Evolutionary conservation across 2,113 vertebrate genomes (phyloP).

Genomic region (Microtus montanus): DNA sequence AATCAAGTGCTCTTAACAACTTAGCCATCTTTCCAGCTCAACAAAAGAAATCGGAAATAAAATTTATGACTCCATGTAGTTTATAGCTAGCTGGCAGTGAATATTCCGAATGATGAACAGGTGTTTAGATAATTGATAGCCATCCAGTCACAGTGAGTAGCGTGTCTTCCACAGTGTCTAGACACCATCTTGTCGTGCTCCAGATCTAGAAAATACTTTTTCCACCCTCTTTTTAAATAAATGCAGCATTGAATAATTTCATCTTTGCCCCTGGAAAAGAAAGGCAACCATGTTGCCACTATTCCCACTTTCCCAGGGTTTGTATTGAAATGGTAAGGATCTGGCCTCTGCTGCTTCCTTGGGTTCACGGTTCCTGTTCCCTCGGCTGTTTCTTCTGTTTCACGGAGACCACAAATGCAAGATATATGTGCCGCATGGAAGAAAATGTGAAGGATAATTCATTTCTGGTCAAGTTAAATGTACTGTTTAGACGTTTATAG

Average conservation of each 20-base stretch:
- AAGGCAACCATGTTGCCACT: background rate
- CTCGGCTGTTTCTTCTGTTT: background rate
- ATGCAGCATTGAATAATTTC: background rate
- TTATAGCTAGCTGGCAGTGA: background rate
- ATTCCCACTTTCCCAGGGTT: background rate
- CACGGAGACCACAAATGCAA: background rate
- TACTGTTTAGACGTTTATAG: background rate
- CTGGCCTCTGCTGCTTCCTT: background rate
- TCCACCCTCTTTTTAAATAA: background rate
- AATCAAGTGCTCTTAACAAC: background rate
- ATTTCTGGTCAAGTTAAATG: background rate
- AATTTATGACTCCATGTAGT: background rate
- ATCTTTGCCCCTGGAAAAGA: background rate
- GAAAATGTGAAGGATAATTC: background rate
- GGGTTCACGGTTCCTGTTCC: background rate
- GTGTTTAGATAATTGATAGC: background rate
- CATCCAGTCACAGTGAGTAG: background rate
- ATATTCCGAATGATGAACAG: background rate
- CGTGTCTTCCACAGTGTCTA: background rate
- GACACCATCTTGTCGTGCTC: background rate
- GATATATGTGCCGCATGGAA: background rate
- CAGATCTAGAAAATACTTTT: background rate
- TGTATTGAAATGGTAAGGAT: background rate
- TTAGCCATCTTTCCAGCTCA: background rate
- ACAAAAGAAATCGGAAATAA: background rate